Conservation (phyloP, 2,888 invertebrate genomes). For the Trypoxylon attenuatum region DNA sequence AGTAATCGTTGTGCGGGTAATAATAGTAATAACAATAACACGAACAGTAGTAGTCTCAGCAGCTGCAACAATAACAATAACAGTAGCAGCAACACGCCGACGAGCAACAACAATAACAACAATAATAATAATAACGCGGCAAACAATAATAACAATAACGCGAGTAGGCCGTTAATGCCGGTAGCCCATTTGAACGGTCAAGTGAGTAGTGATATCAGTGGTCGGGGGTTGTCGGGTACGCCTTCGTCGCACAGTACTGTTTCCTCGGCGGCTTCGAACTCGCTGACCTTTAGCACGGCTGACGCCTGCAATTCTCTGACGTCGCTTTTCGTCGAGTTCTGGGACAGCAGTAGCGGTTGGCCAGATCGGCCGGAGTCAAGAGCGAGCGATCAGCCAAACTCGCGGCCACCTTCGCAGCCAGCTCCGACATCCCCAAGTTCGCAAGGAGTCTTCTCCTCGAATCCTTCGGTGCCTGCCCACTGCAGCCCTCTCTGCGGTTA, state of each 20-base stretch:
- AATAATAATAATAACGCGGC: too few relatives aligned
- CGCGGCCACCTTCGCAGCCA: constrained; percentile 79
- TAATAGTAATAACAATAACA: constrained; percentile 70
- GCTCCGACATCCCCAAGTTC: constrained; percentile 76
- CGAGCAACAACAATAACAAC: constrained; percentile 69
- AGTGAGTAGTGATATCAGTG: constrained; percentile 68
- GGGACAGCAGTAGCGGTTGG: constrained; percentile 70
- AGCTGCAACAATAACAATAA: constrained; percentile 69
- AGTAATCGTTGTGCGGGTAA: constrained; percentile 71
- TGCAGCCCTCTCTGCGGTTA: constrained; percentile 75
- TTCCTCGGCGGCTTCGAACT: constrained; percentile 56
- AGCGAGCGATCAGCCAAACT: constrained; percentile 79
- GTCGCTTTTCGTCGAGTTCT: constrained; percentile 68
- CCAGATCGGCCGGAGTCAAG: constrained; percentile 79
- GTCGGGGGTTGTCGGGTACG: constrained; percentile 61
- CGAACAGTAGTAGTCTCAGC: constrained; percentile 70
- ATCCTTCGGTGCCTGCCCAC: constrained; percentile 77
- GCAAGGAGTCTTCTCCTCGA: constrained; percentile 64
- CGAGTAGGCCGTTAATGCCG: constrained; percentile 86
- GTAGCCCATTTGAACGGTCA: constrained; percentile 82
- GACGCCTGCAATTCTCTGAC: constrained; percentile 70
- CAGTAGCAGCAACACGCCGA: too few relatives aligned
- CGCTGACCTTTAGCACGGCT: constrained; percentile 68
- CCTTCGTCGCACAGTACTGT: constrained; percentile 50
- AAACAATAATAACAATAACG: constrained; percentile 74